A percentile compares a stretch with the other conserved stretches of the same genome.
Conservation (phyloP, 2,888 invertebrate genomes). For the Andrena bicolor region DNA sequence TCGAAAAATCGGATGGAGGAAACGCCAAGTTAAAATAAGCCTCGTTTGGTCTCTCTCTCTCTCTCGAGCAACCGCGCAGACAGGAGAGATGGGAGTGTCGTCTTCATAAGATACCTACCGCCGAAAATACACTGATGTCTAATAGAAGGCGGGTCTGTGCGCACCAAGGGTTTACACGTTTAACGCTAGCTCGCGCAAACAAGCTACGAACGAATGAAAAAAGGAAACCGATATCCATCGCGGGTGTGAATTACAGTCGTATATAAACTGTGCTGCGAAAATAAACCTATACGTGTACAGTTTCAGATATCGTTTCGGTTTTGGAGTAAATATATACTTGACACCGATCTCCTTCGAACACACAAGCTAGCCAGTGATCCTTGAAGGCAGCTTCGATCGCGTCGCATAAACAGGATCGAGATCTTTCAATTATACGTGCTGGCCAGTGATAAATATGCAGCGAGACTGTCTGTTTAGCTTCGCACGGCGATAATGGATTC, state of each 20-base stretch:
- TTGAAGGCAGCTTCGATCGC: background rate
- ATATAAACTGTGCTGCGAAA: constrained; percentile 9
- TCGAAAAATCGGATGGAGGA: constrained; percentile 64
- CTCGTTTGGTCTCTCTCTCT: constrained; percentile 12
- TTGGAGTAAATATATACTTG: background rate
- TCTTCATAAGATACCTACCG: constrained; percentile 55
- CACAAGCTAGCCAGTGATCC: background rate
- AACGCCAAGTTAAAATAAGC: constrained; percentile 68
- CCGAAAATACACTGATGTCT: constrained; percentile 61
- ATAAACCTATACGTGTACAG: constrained; percentile 16
- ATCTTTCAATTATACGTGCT: too few species aligned
- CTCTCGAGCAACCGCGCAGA: background rate
- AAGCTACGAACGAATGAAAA: constrained; percentile 38
- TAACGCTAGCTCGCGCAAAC: constrained; percentile 31
- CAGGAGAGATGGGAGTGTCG: constrained; percentile 24
- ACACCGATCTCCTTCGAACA: background rate
- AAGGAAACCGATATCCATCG: constrained; percentile 31
- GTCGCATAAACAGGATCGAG: too few species aligned
- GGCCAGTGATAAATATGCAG: too few species aligned
- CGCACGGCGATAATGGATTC: too few species aligned
- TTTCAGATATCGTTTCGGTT: constrained; percentile 14
- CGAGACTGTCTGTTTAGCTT: too few species aligned
- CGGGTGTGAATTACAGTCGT: constrained; percentile 35
- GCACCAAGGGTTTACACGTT: constrained; percentile 35
- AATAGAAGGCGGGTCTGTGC: constrained; percentile 45